phyloP scores from a whole-genome alignment of 2,888 invertebrate genomes.

The Pomacea canaliculata region DNA sequence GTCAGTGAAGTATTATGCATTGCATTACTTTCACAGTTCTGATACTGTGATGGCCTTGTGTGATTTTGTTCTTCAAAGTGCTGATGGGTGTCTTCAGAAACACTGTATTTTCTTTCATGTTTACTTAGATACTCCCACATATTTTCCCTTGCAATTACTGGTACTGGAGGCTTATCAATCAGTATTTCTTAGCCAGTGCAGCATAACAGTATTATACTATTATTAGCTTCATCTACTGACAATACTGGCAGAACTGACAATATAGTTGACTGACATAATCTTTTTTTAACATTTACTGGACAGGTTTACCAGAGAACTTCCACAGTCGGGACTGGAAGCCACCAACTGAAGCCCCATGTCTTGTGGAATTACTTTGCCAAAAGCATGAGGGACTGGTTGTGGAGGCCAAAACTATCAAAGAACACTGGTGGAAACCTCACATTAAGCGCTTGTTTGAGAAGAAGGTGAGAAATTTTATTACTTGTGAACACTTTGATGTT shows the following conservation, averaged over 20 bases:
- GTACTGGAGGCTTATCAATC: no score
- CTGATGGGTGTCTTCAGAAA: not conserved
- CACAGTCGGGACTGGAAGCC: slow-evolving; percentile 74
- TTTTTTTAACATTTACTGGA: not conserved
- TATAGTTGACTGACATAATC: no score
- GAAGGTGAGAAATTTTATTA: slow-evolving; percentile 71
- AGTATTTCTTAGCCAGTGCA: no score
- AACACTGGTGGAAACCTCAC: slow-evolving; percentile 86
- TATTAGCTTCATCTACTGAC: no score
- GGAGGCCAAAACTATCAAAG: slow-evolving; percentile 91
- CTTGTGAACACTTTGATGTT: not conserved
- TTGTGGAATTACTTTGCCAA: slow-evolving; percentile 85
- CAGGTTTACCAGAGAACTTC: slow-evolving; percentile 82
- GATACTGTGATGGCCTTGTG: not conserved
- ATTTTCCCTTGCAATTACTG: no score
- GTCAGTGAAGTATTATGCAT: not conserved
- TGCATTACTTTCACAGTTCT: not conserved
- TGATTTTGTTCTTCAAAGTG: not conserved
- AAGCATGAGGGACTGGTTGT: slow-evolving; percentile 85
- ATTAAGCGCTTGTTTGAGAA: slow-evolving; percentile 82
- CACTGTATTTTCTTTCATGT: not conserved
- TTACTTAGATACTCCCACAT: no score
- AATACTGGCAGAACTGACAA: no score
- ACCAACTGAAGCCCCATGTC: slow-evolving; percentile 81
- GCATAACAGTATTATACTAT: no score